Evolutionary conservation across 1,140 invertebrate species (phyloP).

Genomic region (Epicauta chinensis): DNA sequence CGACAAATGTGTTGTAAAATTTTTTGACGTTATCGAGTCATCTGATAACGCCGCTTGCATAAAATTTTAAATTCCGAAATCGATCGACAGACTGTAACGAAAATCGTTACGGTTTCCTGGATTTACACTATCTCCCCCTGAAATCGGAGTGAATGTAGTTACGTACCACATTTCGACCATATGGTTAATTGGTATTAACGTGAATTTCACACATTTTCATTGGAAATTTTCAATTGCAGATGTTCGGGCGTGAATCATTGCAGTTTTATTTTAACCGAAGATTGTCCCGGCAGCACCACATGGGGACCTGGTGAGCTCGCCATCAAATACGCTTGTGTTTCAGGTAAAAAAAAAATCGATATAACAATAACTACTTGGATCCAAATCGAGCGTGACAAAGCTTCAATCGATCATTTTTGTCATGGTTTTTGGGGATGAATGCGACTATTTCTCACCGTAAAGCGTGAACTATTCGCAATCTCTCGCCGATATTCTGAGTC

Average conservation of each 20-base stretch:
- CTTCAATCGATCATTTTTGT: no score
- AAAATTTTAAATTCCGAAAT: no score
- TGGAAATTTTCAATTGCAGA: constrained; percentile 47
- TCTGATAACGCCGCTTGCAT: no score
- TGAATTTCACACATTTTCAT: constrained; percentile 1
- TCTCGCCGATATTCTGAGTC: constrained; percentile 17
- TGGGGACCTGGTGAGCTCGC: constrained; percentile 50
- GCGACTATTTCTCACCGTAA: no score
- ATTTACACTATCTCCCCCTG: no score
- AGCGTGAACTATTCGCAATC: constrained; percentile 20
- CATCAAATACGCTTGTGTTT: constrained; percentile 53
- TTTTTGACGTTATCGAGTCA: no score
- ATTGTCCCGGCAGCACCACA: constrained; percentile 44
- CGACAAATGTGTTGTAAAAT: no score
- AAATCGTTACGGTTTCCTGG: no score
- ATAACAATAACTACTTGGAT: no score
- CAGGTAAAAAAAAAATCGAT: constrained; percentile 43
- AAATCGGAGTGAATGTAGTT: neutral
- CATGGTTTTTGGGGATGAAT: neutral
- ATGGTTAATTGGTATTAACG: constrained; percentile 4
- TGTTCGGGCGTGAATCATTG: constrained; percentile 56
- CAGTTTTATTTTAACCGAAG: constrained; percentile 49
- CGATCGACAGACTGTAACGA: no score
- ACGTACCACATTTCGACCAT: neutral
- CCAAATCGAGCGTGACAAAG: no score